These are phyloP conservation scores for Plestiodon gilberti DNA, from an alignment of 2,113 vertebrate species.

Conservation along the genomic window DNA sequence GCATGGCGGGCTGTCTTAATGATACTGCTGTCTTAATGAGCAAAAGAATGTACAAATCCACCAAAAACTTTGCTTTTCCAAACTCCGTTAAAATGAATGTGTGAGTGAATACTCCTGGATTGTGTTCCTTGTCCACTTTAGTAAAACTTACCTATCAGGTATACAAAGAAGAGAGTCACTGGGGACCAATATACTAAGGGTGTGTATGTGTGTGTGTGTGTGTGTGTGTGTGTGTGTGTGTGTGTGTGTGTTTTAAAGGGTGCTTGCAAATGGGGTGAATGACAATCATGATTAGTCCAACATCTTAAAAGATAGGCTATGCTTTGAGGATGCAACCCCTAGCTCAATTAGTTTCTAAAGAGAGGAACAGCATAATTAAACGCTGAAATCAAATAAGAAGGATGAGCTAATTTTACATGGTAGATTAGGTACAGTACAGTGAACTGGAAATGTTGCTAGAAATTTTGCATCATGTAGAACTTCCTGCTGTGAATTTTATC, in stretches of 20 bases:
- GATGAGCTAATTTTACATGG: not conserved
- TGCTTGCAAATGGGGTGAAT: slow-evolving; percentile 1
- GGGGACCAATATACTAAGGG: not conserved
- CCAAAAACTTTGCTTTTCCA: not conserved
- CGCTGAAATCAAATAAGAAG: not conserved
- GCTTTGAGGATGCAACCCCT: slow-evolving; percentile 8
- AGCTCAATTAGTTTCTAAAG: slow-evolving; percentile 43
- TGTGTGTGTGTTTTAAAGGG: not conserved
- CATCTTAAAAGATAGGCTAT: not conserved
- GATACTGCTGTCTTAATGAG: slow-evolving; percentile 1
- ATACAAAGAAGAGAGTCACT: not conserved
- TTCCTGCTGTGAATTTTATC: slow-evolving; percentile 66
- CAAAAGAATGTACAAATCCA: not conserved
- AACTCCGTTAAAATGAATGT: not conserved
- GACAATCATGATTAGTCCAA: slow-evolving; percentile 17
- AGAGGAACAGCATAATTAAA: slow-evolving; percentile 22
- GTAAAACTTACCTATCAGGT: not conserved
- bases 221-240: not conserved
- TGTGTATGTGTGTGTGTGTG: too few species aligned
- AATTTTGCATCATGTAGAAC: slow-evolving; percentile 46
- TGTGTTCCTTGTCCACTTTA: not conserved
- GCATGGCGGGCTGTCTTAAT: not conserved
- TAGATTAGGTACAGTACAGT: not conserved
- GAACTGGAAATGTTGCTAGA: slow-evolving; percentile 33
- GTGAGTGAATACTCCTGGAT: not conserved